These are phyloP conservation scores for Cephus rjabovi DNA, from an alignment of 2,888 invertebrate genomes.

Conservation along the genomic window DNA sequence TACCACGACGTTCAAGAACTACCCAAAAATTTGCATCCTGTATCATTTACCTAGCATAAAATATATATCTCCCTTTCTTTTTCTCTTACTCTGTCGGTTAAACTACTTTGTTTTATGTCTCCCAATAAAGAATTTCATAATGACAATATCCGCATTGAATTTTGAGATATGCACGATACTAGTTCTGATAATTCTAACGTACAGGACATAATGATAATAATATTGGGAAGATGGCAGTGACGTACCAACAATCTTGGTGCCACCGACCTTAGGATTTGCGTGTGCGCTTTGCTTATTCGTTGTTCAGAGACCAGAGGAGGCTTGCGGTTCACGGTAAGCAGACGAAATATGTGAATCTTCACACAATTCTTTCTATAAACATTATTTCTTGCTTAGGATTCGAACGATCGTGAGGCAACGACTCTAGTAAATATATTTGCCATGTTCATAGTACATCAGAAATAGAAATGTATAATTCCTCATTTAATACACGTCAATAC, in stretches of 20 bases:
- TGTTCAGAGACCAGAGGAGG: conserved; percentile 33
- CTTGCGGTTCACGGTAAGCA: conserved; percentile 44
- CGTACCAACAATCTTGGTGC: conserved; percentile 18
- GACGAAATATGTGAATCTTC: conserved; percentile 31
- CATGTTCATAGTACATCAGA: neutral
- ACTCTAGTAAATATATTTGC: neutral
- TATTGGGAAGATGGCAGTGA: conserved; percentile 21
- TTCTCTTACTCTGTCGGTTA: neutral
- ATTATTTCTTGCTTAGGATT: neutral
- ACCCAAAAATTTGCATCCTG: neutral
- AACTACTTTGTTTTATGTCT: neutral
- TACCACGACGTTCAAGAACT: neutral
- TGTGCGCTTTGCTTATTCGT: conserved; percentile 32
- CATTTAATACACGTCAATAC: neutral
- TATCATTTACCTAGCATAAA: neutral
- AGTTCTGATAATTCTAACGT: conserved; percentile 2
- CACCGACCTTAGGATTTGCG: conserved; percentile 16
- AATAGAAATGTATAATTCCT: neutral
- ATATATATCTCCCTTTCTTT: neutral
- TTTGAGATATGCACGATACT: neutral
- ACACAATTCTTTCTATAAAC: conserved; percentile 34
- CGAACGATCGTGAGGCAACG: neutral
- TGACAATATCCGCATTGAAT: neutral
- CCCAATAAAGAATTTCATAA: neutral
- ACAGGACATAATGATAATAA: neutral